phyloP scores from a whole-genome alignment of 2,113 vertebrate genomes.

The Pagrus major region DNA sequence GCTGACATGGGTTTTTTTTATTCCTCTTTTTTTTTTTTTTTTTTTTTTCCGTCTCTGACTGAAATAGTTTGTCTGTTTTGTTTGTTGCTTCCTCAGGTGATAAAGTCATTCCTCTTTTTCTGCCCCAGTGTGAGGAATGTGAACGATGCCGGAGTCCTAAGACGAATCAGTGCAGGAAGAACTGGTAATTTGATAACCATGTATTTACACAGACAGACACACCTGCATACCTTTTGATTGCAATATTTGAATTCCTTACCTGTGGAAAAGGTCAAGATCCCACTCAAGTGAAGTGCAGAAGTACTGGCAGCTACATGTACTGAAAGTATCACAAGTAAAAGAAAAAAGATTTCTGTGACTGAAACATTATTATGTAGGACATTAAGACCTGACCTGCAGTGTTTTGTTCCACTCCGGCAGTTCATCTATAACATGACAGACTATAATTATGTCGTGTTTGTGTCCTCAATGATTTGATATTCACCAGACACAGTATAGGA shows the following conservation, averaged over 20 bases:
- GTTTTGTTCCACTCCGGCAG: too few relatives aligned
- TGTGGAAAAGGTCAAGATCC: background rate
- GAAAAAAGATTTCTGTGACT: background rate
- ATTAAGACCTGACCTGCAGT: too few relatives aligned
- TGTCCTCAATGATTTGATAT: too few relatives aligned
- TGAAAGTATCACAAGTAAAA: background rate
- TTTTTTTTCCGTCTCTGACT: too few relatives aligned
- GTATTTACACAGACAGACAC: background rate
- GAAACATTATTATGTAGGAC: background rate
- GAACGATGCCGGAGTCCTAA: conserved; percentile 77
- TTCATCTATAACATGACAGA: too few relatives aligned
- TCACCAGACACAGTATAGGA: too few relatives aligned
- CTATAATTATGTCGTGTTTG: too few relatives aligned
- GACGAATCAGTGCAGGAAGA: conserved; percentile 81
- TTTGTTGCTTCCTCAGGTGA: conserved; percentile 79
- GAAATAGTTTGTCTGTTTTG: background rate
- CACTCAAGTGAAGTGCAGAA: background rate
- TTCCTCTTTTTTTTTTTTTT: background rate
- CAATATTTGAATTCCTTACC: background rate
- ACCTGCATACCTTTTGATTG: background rate
- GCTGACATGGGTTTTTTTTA: background rate
- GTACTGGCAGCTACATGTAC: background rate
- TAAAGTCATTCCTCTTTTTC: conserved; percentile 87
- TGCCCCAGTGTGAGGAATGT: conserved; percentile 86
- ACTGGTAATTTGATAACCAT: conserved; percentile 66